phyloP scores from a whole-genome alignment of 2,797 vertebrate species.

The Anniella stebbinsi region DNA sequence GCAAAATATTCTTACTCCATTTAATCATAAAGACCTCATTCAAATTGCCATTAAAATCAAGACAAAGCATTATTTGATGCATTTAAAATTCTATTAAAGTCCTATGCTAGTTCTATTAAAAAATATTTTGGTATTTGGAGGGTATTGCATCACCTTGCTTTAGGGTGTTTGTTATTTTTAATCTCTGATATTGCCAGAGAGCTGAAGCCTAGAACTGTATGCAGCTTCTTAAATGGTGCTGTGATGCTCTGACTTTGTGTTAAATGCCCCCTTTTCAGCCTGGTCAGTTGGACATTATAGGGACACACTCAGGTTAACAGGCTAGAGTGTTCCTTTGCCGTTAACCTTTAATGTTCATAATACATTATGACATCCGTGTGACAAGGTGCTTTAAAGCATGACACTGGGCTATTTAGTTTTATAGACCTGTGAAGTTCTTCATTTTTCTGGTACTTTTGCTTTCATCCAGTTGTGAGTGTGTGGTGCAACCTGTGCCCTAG shows the following conservation, averaged over 20 bases:
- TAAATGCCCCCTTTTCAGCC: background rate
- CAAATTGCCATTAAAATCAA: background rate
- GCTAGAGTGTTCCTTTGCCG: background rate
- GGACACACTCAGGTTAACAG: slow-evolving; percentile 13
- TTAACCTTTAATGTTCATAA: slow-evolving; percentile 14
- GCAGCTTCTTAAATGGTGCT: slow-evolving; percentile 6
- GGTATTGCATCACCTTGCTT: background rate
- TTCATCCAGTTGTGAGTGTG: background rate
- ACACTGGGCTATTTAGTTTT: slow-evolving; percentile 33
- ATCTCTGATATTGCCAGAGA: slow-evolving; percentile 7
- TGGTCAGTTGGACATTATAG: background rate
- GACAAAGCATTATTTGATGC: background rate
- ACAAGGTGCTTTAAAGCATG: slow-evolving; percentile 32
- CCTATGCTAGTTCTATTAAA: background rate
- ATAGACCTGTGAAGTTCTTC: slow-evolving; percentile 42
- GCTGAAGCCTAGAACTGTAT: background rate
- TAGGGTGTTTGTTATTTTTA: background rate
- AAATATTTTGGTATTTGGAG: background rate
- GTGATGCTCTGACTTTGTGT: background rate
- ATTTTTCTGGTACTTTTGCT: slow-evolving; percentile 16
- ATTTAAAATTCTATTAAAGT: background rate
- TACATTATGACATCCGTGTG: background rate
- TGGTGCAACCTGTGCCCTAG: slow-evolving; percentile 4
- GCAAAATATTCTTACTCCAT: background rate
- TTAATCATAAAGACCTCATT: slow-evolving; percentile 2